Percentiles rank a stretch among this genome's conserved stretches.
These are phyloP conservation scores for Teleogryllus oceanicus DNA, from an alignment of 2,888 invertebrate genomes.

Conservation along the genomic window DNA sequence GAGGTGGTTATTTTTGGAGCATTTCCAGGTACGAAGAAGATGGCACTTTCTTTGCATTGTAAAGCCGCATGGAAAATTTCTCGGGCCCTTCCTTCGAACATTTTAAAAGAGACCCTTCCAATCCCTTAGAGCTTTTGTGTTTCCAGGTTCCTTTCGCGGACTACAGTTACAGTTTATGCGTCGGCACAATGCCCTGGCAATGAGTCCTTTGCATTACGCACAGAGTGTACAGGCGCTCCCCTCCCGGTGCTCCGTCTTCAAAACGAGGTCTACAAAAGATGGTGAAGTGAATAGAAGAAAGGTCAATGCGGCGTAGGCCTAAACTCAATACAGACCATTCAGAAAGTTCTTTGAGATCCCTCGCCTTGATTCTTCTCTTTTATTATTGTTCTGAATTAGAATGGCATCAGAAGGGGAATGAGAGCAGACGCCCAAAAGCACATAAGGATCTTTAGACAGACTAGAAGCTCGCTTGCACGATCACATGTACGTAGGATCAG, in stretches of 20 bases:
- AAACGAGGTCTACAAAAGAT: conserved; percentile 9
- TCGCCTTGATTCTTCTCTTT: conserved; percentile 6
- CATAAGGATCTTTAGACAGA: conserved; percentile 18
- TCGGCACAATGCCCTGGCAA: background rate
- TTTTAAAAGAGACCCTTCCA: background rate
- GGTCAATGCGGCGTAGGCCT: conserved; percentile 18
- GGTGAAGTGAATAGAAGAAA: conserved; percentile 7
- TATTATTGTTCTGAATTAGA: background rate
- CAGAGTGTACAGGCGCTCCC: background rate
- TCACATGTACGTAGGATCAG: background rate
- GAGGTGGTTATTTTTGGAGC: background rate
- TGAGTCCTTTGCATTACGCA: conserved; percentile 2
- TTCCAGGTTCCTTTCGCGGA: conserved; percentile 18
- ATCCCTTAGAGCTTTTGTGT: conserved; percentile 2
- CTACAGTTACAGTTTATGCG: conserved; percentile 6
- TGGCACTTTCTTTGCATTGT: conserved; percentile 11
- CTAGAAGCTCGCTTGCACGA: conserved; percentile 2
- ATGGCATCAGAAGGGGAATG: background rate
- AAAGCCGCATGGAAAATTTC: background rate
- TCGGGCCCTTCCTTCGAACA: background rate
- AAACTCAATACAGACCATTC: conserved; percentile 1
- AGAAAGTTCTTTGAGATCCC: conserved; percentile 11
- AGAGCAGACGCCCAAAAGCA: conserved; percentile 18
- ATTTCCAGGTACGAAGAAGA: conserved; percentile 18
- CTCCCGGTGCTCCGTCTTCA: background rate